Evolutionary conservation across 1,140 invertebrate genomes (phyloP), one percentile per base, ranked within the genome.

Genomic region (Philopotamus ludificatus): DNA sequence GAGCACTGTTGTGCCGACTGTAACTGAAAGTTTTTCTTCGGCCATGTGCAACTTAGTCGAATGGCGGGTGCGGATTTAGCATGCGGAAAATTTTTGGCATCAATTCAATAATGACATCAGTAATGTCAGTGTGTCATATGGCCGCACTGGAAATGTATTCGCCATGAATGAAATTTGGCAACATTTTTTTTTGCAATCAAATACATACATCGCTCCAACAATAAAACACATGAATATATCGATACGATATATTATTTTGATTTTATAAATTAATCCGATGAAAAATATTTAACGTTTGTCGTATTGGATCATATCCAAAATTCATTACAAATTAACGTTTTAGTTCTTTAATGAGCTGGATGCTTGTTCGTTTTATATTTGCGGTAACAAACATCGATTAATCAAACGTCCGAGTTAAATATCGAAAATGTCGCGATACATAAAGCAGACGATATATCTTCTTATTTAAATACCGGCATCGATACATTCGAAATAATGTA

Each of bases 81-180:
- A 41, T 57, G 42, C 54, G 34, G 16, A 57, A 57, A 57, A 42
- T 21, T n/a, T 26, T 57, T 57, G 54, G 54, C 54, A 20, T 57
- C 21, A 39, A 10, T 42, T 57, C 54, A 57, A 57, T 42, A 57
- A 42, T 57, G 54, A 57, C 54, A 57, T 57, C 54, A 57, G 54
- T 57, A 57, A 57, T 57, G 54, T 57, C 54, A 57, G 54, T 57
- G 54, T 57, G 54, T 57, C 54, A 57, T 57, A 57, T 21, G 53
- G 53, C 2, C n/a, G 53, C 28, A 20, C 2, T 26, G 1, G 22
- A 3, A 57, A 15, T 55, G 53, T 16, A 39, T 16, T 7, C 21
- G 53, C 22, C 50, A 10, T 53, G 50, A 53, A 53, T 53, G 54
- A 57, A 15, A 41, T 20, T 57, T 57, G 54, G 54, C 54, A 57